Percentiles rank a stretch among this genome's conserved stretches.
Evolutionary conservation across 2,113 vertebrate genomes (phyloP).

Genomic region (Thalassarche chlororhynchos): DNA sequence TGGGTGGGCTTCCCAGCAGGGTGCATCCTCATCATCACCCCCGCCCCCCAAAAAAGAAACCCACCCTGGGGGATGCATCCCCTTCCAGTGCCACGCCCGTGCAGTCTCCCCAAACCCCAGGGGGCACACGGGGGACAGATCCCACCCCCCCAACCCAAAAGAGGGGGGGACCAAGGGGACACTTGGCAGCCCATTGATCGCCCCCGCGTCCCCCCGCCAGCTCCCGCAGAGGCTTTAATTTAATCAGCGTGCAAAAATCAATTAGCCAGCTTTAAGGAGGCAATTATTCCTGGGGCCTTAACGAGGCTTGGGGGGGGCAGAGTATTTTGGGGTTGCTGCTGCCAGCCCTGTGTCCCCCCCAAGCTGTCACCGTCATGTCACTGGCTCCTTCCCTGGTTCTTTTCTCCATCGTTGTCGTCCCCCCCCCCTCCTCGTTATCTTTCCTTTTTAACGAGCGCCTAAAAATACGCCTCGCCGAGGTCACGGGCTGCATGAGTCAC

Average conservation of each 20-base stretch:
- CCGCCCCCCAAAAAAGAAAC: rapidly evolving
- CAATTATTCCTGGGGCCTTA: constrained; percentile 41
- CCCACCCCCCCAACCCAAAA: not conserved
- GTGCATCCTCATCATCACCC: too few species aligned
- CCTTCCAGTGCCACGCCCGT: not conserved
- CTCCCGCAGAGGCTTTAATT: constrained; percentile 73
- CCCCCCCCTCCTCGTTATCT: not conserved
- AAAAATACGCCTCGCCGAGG: constrained; percentile 16
- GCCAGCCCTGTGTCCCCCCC: not conserved
- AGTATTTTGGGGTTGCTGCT: not conserved
- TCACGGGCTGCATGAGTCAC: constrained; percentile 26
- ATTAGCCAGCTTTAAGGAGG: constrained; percentile 74
- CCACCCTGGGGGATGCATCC: too few species aligned
- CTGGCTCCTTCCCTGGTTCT: not conserved
- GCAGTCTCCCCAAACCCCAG: not conserved
- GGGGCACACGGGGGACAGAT: not conserved
- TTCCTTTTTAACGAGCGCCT: constrained; percentile 28
- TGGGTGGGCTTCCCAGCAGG: not conserved
- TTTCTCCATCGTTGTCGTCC: not conserved
- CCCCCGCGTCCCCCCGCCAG: not conserved
- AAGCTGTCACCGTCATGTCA: not conserved
- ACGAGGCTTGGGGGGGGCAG: not conserved
- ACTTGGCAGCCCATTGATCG: not conserved
- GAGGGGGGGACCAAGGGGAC: not conserved
- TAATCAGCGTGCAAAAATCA: constrained; percentile 78